Evolutionary conservation across 2,888 invertebrate species (phyloP), one percentile per base, ranked within the genome.

Genomic region (Ariolimax columbianus): DNA sequence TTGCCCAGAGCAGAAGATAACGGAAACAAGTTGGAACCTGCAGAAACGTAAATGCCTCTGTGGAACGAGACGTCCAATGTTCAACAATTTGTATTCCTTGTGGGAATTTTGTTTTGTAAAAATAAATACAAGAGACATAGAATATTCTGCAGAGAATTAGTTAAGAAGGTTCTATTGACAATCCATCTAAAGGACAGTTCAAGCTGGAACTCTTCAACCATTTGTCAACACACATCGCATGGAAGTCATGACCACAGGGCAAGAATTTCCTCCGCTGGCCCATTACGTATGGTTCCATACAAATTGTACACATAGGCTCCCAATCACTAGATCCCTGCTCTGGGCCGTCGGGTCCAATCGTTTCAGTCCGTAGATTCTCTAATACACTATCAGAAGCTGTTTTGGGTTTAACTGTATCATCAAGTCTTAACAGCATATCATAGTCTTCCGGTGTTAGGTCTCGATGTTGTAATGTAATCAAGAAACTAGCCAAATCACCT

Each of bases 371-470:
- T 40, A 93, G 91, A 26, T 70, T 82, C 17, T 86, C 55, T 9
- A 94, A 80, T 0, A 87, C 59, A 70, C 86, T 86, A 43, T 87
- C 83, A 17, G 89, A 86, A 4, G 93, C 82, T 40, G 93, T 93
- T 88, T 93, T 93, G 3, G 93, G 92, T 47, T 90, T 88, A 7
- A 94, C 92, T 33, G 91, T 83, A 43, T 93, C 92, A 73, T 94
- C 94, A n/a, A 94, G 89, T 47, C 89, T 84, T 17, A 92, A 88
- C 30, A 94, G 88, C 51, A 91, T 81, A 14, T 94, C 94, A 82
- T 94, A 94, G 82, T 94, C 94, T 82, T 94, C 93, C 0, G 94
- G 94, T 9, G 92, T 92, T n/a, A 93, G 83, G 0, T 93, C 93
- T n/a, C 93, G 87, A 83, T 93, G 91, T 82, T 93, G 93, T 11